phyloP scores from a whole-genome alignment of 2,888 invertebrate genomes.

The Tupiocoris notatus region DNA sequence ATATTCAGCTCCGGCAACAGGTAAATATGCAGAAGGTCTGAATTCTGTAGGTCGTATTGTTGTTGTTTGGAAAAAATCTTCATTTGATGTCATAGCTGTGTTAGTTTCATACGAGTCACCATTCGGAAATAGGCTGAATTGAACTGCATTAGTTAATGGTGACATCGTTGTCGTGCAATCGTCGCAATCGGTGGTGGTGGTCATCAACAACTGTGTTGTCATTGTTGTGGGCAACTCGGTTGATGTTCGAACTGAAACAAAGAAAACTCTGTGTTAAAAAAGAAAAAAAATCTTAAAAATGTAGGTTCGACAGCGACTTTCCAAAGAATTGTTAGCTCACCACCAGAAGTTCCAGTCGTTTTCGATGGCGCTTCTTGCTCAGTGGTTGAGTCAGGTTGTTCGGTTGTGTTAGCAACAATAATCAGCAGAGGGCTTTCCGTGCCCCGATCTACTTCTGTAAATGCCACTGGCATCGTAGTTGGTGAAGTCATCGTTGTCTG shows the following conservation, averaged over 20 bases:
- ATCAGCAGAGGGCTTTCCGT: slow-evolving; percentile 33
- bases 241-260: slow-evolving; percentile 24
- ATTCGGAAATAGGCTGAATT: background rate
- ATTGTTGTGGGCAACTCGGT: slow-evolving; percentile 24
- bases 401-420: slow-evolving; percentile 41
- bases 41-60: background rate
- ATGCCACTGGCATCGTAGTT: background rate
- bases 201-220: slow-evolving; percentile 11
- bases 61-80: background rate
- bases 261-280: no score
- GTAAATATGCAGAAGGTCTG: slow-evolving; percentile 22
- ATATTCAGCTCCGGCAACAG: background rate
- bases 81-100: background rate
- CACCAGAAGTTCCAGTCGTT: slow-evolving; percentile 50
- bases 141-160: background rate
- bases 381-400: slow-evolving; percentile 15
- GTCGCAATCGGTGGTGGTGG: slow-evolving; percentile 24
- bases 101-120: background rate
- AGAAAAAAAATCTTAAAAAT: no score
- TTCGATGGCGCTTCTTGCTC: slow-evolving; percentile 52
- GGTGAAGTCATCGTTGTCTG: slow-evolving; percentile 32
- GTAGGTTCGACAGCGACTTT: no score
- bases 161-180: slow-evolving; percentile 18
- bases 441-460: background rate
- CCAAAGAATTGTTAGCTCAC: no score